These are phyloP conservation scores for Smutsia gigantea DNA, from an alignment of 2,797 vertebrate species.

Conservation along the genomic window DNA sequence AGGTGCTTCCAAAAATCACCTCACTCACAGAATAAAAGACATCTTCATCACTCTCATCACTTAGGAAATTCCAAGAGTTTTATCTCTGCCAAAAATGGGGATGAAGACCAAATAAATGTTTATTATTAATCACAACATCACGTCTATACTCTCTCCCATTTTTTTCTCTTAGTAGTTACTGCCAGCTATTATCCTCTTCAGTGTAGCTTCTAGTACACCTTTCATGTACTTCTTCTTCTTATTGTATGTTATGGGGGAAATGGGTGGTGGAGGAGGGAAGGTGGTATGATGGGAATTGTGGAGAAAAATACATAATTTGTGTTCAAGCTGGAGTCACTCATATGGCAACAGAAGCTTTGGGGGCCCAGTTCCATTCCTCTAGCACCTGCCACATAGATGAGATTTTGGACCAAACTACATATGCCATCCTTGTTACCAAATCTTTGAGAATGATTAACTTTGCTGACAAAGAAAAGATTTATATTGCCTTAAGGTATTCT, in stretches of 20 bases:
- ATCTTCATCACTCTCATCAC: background rate
- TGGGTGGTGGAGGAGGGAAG: background rate
- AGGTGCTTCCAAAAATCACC: background rate
- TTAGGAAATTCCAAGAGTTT: background rate
- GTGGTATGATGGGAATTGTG: background rate
- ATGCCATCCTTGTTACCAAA: background rate
- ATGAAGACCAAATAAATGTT: background rate
- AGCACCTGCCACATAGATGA: background rate
- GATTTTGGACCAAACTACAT: background rate
- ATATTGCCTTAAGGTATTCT: background rate
- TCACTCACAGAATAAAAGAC: background rate
- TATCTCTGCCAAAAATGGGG: background rate
- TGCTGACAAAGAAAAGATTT: background rate
- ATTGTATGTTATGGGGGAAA: background rate
- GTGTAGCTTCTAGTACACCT: background rate
- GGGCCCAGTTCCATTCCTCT: background rate
- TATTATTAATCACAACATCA: background rate
- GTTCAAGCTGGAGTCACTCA: background rate
- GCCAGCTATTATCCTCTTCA: background rate
- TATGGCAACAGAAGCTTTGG: background rate
- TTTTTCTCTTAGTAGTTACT: background rate
- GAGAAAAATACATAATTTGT: background rate
- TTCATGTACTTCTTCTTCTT: background rate
- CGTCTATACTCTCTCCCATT: background rate
- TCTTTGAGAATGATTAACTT: constrained; percentile 5